phyloP scores from a whole-genome alignment of 2,797 vertebrate genomes.

The Lacerta bilineata region DNA sequence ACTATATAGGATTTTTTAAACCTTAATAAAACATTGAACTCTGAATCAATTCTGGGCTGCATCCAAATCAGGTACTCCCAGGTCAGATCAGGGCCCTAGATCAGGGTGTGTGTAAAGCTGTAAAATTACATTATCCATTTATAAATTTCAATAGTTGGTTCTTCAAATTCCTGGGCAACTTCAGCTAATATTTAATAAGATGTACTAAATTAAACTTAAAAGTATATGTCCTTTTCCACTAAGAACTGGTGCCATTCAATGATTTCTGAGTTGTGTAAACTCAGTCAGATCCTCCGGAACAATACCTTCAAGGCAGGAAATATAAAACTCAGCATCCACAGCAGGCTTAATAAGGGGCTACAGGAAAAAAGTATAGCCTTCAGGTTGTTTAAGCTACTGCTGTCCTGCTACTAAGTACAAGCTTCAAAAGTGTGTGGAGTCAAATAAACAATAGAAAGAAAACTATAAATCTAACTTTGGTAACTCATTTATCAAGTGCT shows the following conservation, averaged over 20 bases:
- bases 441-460: not conserved
- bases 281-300: not conserved
- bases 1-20: too few species aligned
- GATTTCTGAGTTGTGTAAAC: slow-evolving; percentile 23
- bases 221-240: slow-evolving; percentile 10
- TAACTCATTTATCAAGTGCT: not conserved
- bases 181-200: slow-evolving; percentile 2
- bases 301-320: not conserved
- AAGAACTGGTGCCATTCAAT: slow-evolving; percentile 11
- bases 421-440: not conserved
- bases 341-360: not conserved
- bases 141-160: too few species aligned
- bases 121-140: too few species aligned
- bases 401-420: slow-evolving; percentile 27
- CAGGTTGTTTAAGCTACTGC: slow-evolving; percentile 6
- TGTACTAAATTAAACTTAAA: not conserved
- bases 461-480: slow-evolving; percentile 12
- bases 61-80: too few species aligned
- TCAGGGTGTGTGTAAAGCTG: too few species aligned
- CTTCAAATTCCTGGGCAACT: too few species aligned
- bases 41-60: too few species aligned
- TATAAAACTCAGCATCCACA: slow-evolving; percentile 3
- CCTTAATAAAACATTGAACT: too few species aligned
- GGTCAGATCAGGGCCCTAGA: too few species aligned
- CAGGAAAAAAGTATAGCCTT: slow-evolving; percentile 19